phyloP scores from a whole-genome alignment of 2,888 invertebrate species.

The Agriopis leucophaearia region DNA sequence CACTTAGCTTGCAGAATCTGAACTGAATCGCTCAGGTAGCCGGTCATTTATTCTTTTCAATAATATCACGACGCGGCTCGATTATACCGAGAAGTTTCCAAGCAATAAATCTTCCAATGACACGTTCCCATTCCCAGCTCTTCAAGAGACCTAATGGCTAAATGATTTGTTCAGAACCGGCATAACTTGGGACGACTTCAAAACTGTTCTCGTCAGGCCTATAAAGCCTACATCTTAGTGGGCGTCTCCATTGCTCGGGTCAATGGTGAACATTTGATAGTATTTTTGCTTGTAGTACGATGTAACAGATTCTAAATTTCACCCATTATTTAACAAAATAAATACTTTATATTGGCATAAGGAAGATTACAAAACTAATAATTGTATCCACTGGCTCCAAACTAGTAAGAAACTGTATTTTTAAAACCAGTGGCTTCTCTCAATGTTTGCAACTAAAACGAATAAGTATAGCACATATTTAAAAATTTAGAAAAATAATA shows the following conservation, averaged over 20 bases:
- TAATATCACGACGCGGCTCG: background rate
- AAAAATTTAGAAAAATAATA: no score
- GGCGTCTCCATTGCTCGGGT: background rate
- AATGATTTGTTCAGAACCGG: constrained; percentile 13
- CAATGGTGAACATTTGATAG: background rate
- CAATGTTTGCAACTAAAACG: no score
- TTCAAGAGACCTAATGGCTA: constrained; percentile 12
- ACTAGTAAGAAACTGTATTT: no score
- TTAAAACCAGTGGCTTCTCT: no score
- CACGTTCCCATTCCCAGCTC: background rate
- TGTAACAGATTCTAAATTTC: background rate
- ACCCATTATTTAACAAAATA: background rate
- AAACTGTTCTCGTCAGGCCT: constrained; percentile 4
- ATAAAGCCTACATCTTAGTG: background rate
- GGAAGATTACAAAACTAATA: no score
- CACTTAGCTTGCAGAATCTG: no score
- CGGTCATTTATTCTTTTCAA: no score
- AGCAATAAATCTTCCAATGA: constrained; percentile 7
- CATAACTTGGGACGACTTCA: constrained; percentile 8
- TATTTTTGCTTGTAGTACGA: background rate
- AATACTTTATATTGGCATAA: no score
- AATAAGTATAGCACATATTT: no score
- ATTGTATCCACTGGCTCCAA: no score
- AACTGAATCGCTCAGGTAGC: no score
- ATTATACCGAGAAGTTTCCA: background rate